Base-by-base conservation (phyloP, 2,113 vertebrate genomes). In the Agapornis roseicollis region DNA sequence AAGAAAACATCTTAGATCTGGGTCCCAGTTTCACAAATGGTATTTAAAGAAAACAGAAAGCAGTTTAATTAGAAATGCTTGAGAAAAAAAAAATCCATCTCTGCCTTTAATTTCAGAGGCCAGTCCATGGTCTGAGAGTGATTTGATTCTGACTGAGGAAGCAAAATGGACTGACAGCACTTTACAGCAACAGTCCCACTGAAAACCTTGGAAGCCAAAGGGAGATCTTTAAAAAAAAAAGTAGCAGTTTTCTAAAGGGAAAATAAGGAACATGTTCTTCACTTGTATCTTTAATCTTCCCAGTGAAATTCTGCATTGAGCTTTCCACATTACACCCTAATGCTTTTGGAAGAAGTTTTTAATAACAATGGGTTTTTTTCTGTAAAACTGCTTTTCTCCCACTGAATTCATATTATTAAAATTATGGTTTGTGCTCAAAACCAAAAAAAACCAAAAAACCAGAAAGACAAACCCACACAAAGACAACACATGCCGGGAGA, bases 11-110 rank as follows among this genome's bases (percentile, higher is more conserved):
- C 35, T 27, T 4, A 23, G 11, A n/a, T 29, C 65, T 68, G 16
- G 5, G 27, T 44, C 31, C 7, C 20, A 53, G 24, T 53, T 76
- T 85, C 24, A 53, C 0, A 0, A 53, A 42, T 13, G 6, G 11
- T 29, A 10, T 41, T 81, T 56, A 44, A 71, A 70, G 41, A 61
- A 61, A 88, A 37, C 0, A 5, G 35, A 68, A 90, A 80, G 39
- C n/a, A 73, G 19, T 33, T 64, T 50, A 71, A 33, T 35, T 35
- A 53, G 50, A 74, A 85, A 49, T 16, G 41, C 37, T 11, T 23
- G 11, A 42, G n/a, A n/a, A n/a, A n/a, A 31, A 74, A 76, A 64
- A 81, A 33, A 41, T 28, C 20, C 0, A 0, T 10, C 63, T 55
- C 6, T 24, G 60, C 14, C 27, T 74, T 92, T 81, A 49, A 28